These are phyloP conservation scores for Macrophya annulata DNA, from an alignment of 2,888 invertebrate genomes.

Conservation along the genomic window DNA sequence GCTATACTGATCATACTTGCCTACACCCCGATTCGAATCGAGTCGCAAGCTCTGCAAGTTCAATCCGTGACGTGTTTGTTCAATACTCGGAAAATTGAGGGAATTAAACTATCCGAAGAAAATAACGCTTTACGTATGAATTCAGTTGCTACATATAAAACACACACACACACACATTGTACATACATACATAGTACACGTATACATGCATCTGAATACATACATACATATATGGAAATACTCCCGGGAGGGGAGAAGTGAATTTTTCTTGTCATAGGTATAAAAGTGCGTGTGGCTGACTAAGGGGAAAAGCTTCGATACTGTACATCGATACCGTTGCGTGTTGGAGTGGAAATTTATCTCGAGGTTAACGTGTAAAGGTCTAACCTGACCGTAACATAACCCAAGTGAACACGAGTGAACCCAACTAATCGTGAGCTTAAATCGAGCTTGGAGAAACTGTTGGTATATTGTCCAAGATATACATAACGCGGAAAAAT, in stretches of 20 bases:
- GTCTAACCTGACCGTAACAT: constrained; percentile 45
- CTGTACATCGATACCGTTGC: constrained; percentile 33
- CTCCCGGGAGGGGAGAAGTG: neutral
- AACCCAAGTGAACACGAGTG: constrained; percentile 10
- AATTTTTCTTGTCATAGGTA: neutral
- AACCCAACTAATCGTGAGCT: neutral
- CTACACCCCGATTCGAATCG: neutral
- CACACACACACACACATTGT: too few species aligned
- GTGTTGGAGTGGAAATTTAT: constrained; percentile 48
- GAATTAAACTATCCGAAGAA: neutral
- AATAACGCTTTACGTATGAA: neutral
- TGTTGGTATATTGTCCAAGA: neutral
- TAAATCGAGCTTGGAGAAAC: neutral
- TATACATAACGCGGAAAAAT: neutral
- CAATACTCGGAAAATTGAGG: neutral
- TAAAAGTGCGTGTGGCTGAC: constrained; percentile 12
- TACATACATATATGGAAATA: neutral
- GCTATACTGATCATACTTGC: too few species aligned
- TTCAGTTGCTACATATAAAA: too few species aligned
- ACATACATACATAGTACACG: neutral
- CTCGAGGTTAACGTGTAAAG: constrained; percentile 25
- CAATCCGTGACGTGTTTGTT: neutral
- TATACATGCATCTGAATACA: neutral
- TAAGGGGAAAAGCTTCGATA: constrained; percentile 25
- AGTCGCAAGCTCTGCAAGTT: neutral